Evolutionary conservation across 2,797 vertebrate genomes (phyloP).

Genomic region (Gymnopithys bicolor): DNA sequence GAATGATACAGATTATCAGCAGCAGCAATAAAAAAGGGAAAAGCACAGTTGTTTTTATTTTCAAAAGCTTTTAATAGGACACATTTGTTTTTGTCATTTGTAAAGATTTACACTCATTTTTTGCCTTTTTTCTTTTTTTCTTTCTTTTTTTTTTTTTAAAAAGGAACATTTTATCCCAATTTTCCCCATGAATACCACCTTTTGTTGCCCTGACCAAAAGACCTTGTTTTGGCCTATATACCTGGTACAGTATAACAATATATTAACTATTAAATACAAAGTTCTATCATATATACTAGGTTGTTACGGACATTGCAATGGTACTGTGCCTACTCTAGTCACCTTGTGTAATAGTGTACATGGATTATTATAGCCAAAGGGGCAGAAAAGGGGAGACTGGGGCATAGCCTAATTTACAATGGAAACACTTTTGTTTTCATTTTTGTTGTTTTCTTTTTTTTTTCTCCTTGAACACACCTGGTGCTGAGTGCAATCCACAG

Average conservation of each 20-base stretch:
- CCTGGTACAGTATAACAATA: constrained; percentile 73
- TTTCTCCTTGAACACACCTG: constrained; percentile 28
- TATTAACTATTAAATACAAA: constrained; percentile 76
- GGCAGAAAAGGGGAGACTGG: constrained; percentile 62
- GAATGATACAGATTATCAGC: background rate
- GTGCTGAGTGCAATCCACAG: constrained; percentile 67
- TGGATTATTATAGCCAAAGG: constrained; percentile 61
- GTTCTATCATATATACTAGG: constrained; percentile 70
- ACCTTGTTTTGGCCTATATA: constrained; percentile 54
- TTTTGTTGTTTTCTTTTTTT: background rate
- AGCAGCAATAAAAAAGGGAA: background rate
- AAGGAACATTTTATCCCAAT: constrained; percentile 49
- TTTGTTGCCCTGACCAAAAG: constrained; percentile 61
- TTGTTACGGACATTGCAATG: constrained; percentile 71
- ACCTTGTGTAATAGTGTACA: constrained; percentile 64
- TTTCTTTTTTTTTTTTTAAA: background rate
- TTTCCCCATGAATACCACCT: constrained; percentile 55
- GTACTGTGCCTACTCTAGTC: constrained; percentile 71
- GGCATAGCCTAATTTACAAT: constrained; percentile 65
- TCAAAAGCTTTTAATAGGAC: constrained; percentile 74
- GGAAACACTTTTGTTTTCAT: background rate
- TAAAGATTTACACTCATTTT: constrained; percentile 64
- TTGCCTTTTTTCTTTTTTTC: background rate
- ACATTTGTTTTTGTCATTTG: constrained; percentile 67
- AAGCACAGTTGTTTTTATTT: constrained; percentile 43